Base-by-base conservation (phyloP, 2,888 invertebrate genomes). In the Caenorhabditis imperialis region DNA sequence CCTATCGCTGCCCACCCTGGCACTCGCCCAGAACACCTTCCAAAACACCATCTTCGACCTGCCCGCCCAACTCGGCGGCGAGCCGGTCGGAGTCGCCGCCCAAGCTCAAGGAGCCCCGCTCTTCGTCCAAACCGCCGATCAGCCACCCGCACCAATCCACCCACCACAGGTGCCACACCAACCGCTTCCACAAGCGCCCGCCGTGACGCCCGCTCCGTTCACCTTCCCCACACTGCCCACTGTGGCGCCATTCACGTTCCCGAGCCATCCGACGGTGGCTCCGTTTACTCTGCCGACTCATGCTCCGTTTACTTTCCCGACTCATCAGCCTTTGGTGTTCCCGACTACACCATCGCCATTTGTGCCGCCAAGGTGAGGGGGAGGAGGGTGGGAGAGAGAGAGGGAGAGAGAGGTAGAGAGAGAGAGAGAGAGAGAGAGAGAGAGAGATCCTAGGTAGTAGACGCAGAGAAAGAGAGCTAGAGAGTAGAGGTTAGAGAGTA, bases 291-390 rank as follows among this genome's bases (percentile, higher is more conserved):
- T 80, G 10, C 74, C 77, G 23, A 71, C 78, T 20, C 63, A 61
- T 30, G 72, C 75, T 27, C 58, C 62, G 22, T 73, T 77, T 69
- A 76, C 76, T n/a, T 75, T 78, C 69, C 78, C 78, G n/a, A 74
- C 80, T 10, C 76, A 73, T 58, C 57, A 48, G 18, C 76, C 76
- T 48, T 45, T 72, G 47, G 70, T 70, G 0, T 72, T 76, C 71
- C 65, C 76, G 23, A 53, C 51, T 18, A 70, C 70, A 23, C 63
- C 70, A 4, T 44, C 75, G 35, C 62, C 69, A 16, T 69, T 57
- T 33, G 61, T 69, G 25, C 74, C 67, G 33, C 75, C 75, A 42
- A 74, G 73, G 73, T 73, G 22, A n/a, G 62, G 10, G 30, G 30
- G 6, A 10, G 6, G 6, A 30, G 30, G 10, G 7, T 10, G 7